These are phyloP conservation scores for Harlomillsia oculata DNA, from an alignment of 1,140 invertebrate species.

Conservation along the genomic window DNA sequence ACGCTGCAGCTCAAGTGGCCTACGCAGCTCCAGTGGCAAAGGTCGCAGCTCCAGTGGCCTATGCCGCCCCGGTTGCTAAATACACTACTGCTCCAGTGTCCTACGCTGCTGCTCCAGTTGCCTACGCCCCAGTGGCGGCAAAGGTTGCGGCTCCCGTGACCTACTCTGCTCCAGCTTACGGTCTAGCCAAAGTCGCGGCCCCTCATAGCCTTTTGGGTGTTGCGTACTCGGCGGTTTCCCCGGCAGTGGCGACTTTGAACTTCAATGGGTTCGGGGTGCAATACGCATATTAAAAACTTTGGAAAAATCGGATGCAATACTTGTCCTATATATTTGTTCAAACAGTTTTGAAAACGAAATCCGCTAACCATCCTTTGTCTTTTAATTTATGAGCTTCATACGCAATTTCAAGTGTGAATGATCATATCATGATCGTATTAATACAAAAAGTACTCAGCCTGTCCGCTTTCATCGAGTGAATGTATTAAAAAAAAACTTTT, in stretches of 20 bases:
- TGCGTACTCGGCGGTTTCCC: slow-evolving; percentile 20
- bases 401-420: too few species aligned
- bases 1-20: slow-evolving; percentile 1
- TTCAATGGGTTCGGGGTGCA: slow-evolving; percentile 35
- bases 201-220: slow-evolving; percentile 18
- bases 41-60: background rate
- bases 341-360: too few species aligned
- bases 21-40: background rate
- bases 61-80: background rate
- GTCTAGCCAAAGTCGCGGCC: slow-evolving; percentile 1
- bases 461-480: too few species aligned
- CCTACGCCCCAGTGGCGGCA: background rate
- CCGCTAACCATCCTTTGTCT: too few species aligned
- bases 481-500: too few species aligned
- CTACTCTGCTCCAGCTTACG: background rate
- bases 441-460: too few species aligned
- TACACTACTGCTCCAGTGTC: background rate
- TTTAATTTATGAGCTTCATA: too few species aligned
- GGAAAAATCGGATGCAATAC: too few species aligned
- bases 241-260: slow-evolving; percentile 18
- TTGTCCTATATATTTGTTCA: too few species aligned
- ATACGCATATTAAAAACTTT: slow-evolving; percentile 38
- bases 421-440: too few species aligned
- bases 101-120: slow-evolving; percentile 9
- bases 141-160: background rate